Evolutionary conservation across 2,113 vertebrate genomes (phyloP).

Genomic region (Herpetotheres cachinnans): DNA sequence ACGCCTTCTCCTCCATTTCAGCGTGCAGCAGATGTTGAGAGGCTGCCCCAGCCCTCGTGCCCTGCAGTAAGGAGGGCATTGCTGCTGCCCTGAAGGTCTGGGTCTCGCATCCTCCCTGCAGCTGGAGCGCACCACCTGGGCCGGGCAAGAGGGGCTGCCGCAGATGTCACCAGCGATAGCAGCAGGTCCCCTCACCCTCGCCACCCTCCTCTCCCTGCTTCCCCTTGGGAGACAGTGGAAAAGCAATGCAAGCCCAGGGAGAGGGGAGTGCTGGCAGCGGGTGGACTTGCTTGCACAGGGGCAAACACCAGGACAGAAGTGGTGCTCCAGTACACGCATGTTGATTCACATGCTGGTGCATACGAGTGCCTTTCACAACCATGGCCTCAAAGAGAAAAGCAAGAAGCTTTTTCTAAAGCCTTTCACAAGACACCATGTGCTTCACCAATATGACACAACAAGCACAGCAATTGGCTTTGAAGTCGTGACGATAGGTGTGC

Average conservation of each 20-base stretch:
- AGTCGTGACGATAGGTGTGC: neutral
- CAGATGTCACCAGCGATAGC: neutral
- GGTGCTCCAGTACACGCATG: rapidly evolving
- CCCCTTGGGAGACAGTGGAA: neutral
- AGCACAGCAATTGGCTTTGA: neutral
- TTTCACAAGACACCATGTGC: neutral
- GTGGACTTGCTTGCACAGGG: neutral
- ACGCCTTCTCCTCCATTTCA: neutral
- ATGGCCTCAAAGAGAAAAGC: neutral
- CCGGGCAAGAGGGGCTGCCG: neutral
- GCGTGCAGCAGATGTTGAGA: neutral
- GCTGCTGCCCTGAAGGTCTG: neutral
- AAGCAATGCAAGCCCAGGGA: neutral
- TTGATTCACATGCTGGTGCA: neutral
- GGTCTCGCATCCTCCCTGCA: neutral
- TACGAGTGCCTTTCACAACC: neutral
- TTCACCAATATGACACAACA: neutral
- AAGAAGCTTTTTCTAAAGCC: neutral
- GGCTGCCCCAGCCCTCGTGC: neutral
- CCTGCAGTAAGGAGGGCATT: neutral
- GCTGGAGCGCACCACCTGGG: neutral
- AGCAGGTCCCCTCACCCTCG: neutral
- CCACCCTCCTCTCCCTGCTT: neutral
- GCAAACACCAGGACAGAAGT: neutral
- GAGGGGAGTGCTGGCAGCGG: neutral